Percentiles rank a stretch among this genome's conserved stretches.
phyloP scores from a whole-genome alignment of 1,140 invertebrate genomes.

The Dolichoris vasculosae region DNA sequence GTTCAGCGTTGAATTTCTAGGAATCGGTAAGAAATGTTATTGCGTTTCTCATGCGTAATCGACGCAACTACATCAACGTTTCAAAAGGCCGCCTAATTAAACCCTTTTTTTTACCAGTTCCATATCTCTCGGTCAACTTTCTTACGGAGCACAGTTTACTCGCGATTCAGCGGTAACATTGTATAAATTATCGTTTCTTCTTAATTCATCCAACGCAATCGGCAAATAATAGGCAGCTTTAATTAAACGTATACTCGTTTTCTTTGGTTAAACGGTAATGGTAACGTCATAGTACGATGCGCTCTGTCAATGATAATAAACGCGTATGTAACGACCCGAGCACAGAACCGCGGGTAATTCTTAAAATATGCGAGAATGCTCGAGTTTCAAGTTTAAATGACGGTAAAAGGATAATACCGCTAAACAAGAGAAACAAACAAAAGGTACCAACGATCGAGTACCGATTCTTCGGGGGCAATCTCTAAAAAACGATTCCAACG shows the following conservation, averaged over 20 bases:
- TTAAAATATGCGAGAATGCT: background rate
- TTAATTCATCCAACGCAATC: background rate
- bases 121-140: background rate
- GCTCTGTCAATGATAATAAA: no score
- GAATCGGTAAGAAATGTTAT: slow-evolving; percentile 7
- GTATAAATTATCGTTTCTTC: background rate
- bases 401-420: no score
- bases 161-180: background rate
- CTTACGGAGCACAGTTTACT: background rate
- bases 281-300: background rate
- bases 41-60: slow-evolving; percentile 42
- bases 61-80: background rate
- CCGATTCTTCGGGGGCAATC: no score
- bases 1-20: background rate
- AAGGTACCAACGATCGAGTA: no score
- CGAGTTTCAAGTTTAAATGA: background rate
- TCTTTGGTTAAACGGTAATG: background rate
- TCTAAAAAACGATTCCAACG: no score
- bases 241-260: background rate
- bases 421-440: no score
- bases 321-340: no score
- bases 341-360: no score
- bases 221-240: background rate
- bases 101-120: background rate
- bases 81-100: slow-evolving; percentile 34